Base-by-base conservation (phyloP, 1,140 invertebrate genomes). In the Neodiprion lecontei region DNA sequence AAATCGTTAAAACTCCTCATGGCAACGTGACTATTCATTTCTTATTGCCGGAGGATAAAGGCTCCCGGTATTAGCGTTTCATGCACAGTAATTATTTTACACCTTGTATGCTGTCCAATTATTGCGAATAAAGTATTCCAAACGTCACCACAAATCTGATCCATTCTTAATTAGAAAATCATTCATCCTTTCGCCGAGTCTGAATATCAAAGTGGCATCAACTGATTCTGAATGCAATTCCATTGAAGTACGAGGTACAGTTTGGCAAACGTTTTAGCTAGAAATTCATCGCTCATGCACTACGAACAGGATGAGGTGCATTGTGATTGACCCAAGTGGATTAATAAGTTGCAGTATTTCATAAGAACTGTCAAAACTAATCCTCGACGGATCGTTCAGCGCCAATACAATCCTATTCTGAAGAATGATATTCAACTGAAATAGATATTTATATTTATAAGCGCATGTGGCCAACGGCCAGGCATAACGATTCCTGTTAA, bases 11-110 rank as follows among this genome's bases (percentile, higher is more conserved):
- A 73, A 95, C 96, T 69, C 84, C 91, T 48, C 90, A 91, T 79
- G 94, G 94, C 17, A 87, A 90, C 73, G 92, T 97, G 0, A 92
- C 91, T 77, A 96, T 98, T 84, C 96, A 96, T 87, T 98, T 98
- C 87, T 88, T 97, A 68, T 91, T 96, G 82, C 91, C 93, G 75
- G 96, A 98, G 91, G 92, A 97, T 82, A 95, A 95, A 88, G 94
- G 94, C 72, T 92, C 95, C 7, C 77, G 83, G 28, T 91, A 93
- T 89, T 96, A 84, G 90, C 78, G 66, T 76, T 47, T 67, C 67
- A 17, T 40, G 28, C 28, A 40, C 2, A 40, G 28, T 40, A 40
- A 4, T 40, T 40, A 40, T 40, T 40, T 40, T 40, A 40, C 28
- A 40, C 28, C 28, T 40, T 40, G 28, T 40, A 40, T 40, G 1